These are phyloP conservation scores for Xylota sylvarum DNA, from an alignment of 2,888 invertebrate genomes.

Conservation along the genomic window DNA sequence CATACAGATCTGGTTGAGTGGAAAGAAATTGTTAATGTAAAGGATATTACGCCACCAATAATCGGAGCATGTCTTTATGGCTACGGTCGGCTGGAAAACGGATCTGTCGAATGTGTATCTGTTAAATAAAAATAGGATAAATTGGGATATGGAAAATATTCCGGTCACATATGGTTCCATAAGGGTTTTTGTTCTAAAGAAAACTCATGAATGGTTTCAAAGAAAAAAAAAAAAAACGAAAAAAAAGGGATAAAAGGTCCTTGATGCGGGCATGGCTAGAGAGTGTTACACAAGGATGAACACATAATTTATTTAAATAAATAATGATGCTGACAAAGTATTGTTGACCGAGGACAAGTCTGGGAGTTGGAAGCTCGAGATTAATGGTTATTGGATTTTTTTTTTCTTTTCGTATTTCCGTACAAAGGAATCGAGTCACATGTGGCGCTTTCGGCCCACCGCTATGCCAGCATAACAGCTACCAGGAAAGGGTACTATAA, in stretches of 20 bases:
- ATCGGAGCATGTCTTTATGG: slow-evolving; percentile 90
- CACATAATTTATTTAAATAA: slow-evolving; percentile 45
- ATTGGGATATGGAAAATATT: neutral
- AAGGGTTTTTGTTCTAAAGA: neutral
- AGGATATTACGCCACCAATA: slow-evolving; percentile 95
- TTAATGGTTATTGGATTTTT: slow-evolving; percentile 26
- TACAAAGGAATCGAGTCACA: neutral
- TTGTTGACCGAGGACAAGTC: slow-evolving; percentile 1
- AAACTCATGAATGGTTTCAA: slow-evolving; percentile 18
- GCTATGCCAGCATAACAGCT: too few relatives aligned
- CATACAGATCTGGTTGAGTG: slow-evolving; percentile 92
- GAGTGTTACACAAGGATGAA: slow-evolving; percentile 17
- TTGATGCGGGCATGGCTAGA: neutral
- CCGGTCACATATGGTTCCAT: slow-evolving; percentile 5
- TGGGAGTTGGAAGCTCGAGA: neutral
- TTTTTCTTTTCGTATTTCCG: neutral
- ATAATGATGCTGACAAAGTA: slow-evolving; percentile 38
- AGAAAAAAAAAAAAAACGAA: too few relatives aligned
- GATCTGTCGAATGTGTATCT: slow-evolving; percentile 90
- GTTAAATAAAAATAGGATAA: neutral
- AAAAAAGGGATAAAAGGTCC: neutral
- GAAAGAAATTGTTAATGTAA: slow-evolving; percentile 92
- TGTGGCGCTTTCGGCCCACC: neutral
- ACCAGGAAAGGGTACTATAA: neutral
- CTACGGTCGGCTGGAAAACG: slow-evolving; percentile 90